Evolutionary conservation across 2,888 invertebrate species (phyloP), one percentile per base, ranked within the genome.

Genomic region (Pseudococcus longispinus): DNA sequence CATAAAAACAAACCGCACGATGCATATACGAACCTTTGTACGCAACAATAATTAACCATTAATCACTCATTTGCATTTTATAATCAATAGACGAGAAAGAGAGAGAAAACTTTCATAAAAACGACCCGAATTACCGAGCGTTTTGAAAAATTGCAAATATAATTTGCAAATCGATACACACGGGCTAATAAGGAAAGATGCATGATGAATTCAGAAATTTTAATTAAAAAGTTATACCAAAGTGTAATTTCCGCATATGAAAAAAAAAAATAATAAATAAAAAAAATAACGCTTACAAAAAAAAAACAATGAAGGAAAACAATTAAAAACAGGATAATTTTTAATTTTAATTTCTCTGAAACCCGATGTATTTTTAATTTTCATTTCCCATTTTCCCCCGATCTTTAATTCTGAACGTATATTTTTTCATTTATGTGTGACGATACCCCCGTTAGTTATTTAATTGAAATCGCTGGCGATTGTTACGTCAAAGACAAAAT

Each of bases 391-490:
- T 86, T 86, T 86, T 55, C 51, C 77, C 80, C 74, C 80, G 77
- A 44, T 46, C 80, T 77, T 51, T 86, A 86, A 77, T 86, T 77
- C 32, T 55, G 74, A 20, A 74, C 51, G 74, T 85, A 74, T 74
- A 23, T 85, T 44, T 85, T 85, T 74, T 74, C 42, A 70, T 85
- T 85, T 85, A 55, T 84, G 51, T 60, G 37, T n/a, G 20, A 86
- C 77, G 86, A 80, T 80, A 26, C 80, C 77, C 46, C 86, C 77
- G 77, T 80, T 80, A 80, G 80, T 86, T 86, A 86, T 86, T 86
- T 86, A 86, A 86, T 86, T 86, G 86, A 86, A 86, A 86, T 86
- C 80, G 86, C n/a, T 86, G 77, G 86, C 86, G 86, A 86, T 86
- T 86, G 86, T 80, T 77, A 86, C 77, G 77, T 86, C 86, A 86